Conservation (phyloP, 2,888 invertebrate genomes). For the Luperina testacea region DNA sequence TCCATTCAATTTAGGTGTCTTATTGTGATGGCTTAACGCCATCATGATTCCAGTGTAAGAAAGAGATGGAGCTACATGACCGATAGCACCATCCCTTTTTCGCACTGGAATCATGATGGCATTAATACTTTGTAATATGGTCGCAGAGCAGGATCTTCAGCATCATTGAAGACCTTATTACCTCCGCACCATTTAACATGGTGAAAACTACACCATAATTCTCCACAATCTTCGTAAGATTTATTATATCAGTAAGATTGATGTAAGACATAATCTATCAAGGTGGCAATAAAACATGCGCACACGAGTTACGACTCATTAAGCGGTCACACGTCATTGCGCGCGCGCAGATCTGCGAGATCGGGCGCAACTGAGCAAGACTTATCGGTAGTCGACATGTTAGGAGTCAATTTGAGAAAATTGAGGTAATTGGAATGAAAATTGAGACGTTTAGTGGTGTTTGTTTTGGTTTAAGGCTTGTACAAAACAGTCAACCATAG, state of each 20-base stretch:
- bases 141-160: neutral
- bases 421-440: neutral
- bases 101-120: too few species aligned
- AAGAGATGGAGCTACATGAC: too few species aligned
- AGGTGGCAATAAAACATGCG: constrained; percentile 33
- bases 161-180: neutral
- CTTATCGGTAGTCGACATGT: constrained; percentile 43
- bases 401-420: constrained; percentile 44
- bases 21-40: too few species aligned
- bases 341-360: constrained; percentile 50
- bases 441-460: neutral
- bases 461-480: too few species aligned
- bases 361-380: constrained; percentile 49
- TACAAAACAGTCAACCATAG: too few species aligned
- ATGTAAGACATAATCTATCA: constrained; percentile 44
- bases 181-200: neutral
- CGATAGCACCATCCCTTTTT: too few species aligned
- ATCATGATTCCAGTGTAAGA: too few species aligned
- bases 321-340: constrained; percentile 62
- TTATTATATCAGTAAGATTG: constrained; percentile 37
- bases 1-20: neutral
- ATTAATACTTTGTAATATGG: too few species aligned
- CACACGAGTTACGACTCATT: constrained; percentile 45
- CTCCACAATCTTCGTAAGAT: constrained; percentile 10
- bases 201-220: constrained; percentile 23